These are phyloP conservation scores for Drosophila quasianomalipes DNA, from an alignment of 2,888 invertebrate species.

Conservation along the genomic window DNA sequence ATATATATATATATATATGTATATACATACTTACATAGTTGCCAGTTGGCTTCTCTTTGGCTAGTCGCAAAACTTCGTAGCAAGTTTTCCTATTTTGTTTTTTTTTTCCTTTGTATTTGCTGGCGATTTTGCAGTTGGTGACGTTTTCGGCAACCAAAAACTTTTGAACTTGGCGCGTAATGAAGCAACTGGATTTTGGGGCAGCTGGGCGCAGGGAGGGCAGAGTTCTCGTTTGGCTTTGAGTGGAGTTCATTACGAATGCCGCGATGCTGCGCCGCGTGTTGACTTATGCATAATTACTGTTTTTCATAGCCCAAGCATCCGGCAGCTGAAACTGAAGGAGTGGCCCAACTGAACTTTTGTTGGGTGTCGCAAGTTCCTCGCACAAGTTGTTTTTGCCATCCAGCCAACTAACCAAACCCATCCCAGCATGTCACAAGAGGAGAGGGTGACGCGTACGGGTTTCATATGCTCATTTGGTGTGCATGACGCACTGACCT, in stretches of 20 bases:
- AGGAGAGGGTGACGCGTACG: slow-evolving; percentile 2
- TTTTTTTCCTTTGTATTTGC: slow-evolving; percentile 26
- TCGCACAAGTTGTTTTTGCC: slow-evolving; percentile 46
- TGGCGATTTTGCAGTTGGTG: slow-evolving; percentile 70
- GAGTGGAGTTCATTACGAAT: slow-evolving; percentile 80
- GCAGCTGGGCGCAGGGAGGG: slow-evolving; percentile 4
- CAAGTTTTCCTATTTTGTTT: slow-evolving; percentile 40
- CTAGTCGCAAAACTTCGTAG: slow-evolving; percentile 52
- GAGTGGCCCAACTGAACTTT: slow-evolving; percentile 3
- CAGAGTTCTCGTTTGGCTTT: slow-evolving; percentile 75
- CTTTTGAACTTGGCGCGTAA: slow-evolving; percentile 71
- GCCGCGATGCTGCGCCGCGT: slow-evolving; percentile 73
- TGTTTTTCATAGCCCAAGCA: slow-evolving; percentile 61
- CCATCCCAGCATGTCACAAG: neutral
- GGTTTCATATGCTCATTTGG: slow-evolving; percentile 78
- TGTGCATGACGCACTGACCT: slow-evolving; percentile 79
- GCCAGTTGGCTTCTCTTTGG: slow-evolving; percentile 41
- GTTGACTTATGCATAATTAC: slow-evolving; percentile 81
- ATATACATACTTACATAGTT: slow-evolving; percentile 34
- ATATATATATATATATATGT: slow-evolving; percentile 1
- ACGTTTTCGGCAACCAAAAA: slow-evolving; percentile 79
- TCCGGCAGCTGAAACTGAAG: neutral
- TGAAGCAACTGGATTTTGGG: slow-evolving; percentile 31
- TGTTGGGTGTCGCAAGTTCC: slow-evolving; percentile 34
- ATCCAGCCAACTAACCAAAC: slow-evolving; percentile 19